Evolutionary conservation across 2,888 invertebrate genomes (phyloP), one percentile per base, ranked within the genome.

Genomic region (Achlya flavicornis): DNA sequence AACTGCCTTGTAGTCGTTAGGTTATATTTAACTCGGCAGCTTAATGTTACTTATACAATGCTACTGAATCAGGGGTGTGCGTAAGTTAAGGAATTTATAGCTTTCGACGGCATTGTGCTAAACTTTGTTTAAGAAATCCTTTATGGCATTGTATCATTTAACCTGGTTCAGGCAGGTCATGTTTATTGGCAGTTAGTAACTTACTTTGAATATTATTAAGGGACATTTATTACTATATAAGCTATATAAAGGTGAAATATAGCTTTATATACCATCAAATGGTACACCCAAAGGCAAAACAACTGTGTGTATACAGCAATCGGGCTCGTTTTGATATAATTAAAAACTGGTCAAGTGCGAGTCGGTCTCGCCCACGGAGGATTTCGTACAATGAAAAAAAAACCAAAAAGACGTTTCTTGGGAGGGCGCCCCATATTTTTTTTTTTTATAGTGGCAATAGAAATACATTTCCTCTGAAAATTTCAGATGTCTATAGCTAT

Each of bases 1-100:
- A 66, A 64, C 71, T 66, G 70, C 78, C 76, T 83, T 78, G 76
- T 74, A 74, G 74, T 73, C 70, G 69, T 71, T 74, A 73, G 70
- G 77, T 73, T 80, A 76, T 80, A 81, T 85, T 85, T 83, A 80
- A 85, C 78, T 81, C 71, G 74, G 80, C 66, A 80, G 80, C 77
- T 73, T 79, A 77, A 80, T 81, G 70, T 65, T 57, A 43, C 63
- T 67, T 65, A 61, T 62, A 69, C 59, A 63, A 74, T 74, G 70
- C 72, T 73, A 64, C 76, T 77, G 78, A 78, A 77, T 75, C 73
- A 83, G 78, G 78, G 80, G 64, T 79, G 79, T 76, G 72, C 75
- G 77, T 77, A 76, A 76, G 70, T 69, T 72, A 72, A 76, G 70
- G 70, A 73, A 72, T 77, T 82, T 68, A 68, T 66, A 57, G 70